phyloP scores from a whole-genome alignment of 2,888 invertebrate genomes.

The Apamea crenata region DNA sequence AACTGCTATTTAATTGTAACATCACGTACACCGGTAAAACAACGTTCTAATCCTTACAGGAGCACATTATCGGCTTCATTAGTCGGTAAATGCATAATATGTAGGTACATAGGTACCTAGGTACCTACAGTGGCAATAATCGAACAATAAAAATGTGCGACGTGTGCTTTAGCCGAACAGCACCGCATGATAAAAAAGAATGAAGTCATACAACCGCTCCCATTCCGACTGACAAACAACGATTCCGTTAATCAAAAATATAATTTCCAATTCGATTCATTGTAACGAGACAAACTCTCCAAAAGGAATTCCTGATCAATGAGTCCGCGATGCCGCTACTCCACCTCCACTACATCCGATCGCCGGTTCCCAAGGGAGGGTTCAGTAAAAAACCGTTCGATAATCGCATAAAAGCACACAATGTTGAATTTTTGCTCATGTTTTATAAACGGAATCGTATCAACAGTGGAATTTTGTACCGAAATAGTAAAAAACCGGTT shows the following conservation, averaged over 20 bases:
- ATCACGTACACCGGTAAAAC: constrained; percentile 34
- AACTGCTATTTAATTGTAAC: constrained; percentile 25
- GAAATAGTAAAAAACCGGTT: constrained; percentile 52
- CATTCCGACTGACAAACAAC: constrained; percentile 66
- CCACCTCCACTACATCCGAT: constrained; percentile 65
- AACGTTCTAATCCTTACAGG: constrained; percentile 25
- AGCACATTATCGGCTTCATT: constrained; percentile 43
- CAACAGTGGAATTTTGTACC: constrained; percentile 34
- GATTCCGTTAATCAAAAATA: constrained; percentile 73
- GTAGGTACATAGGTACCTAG: not conserved
- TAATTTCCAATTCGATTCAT: constrained; percentile 51
- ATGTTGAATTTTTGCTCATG: constrained; percentile 28
- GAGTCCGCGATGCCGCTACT: constrained; percentile 67
- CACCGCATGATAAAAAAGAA: constrained; percentile 58
- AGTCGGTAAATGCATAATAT: constrained; percentile 31
- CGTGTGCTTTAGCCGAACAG: constrained; percentile 32
- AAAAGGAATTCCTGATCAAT: constrained; percentile 71
- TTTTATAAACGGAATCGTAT: constrained; percentile 25
- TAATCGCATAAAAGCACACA: constrained; percentile 38
- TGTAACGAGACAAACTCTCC: constrained; percentile 22
- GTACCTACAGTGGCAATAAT: constrained; percentile 34
- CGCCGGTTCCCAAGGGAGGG: constrained; percentile 74
- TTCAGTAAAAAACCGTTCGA: constrained; percentile 54
- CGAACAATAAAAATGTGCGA: constrained; percentile 54
- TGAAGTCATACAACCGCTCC: constrained; percentile 80